A percentile compares a stretch with the other conserved stretches of the same genome.
These are phyloP conservation scores for Zaprionus capensis DNA, from an alignment of 1,140 invertebrate species.

Conservation along the genomic window DNA sequence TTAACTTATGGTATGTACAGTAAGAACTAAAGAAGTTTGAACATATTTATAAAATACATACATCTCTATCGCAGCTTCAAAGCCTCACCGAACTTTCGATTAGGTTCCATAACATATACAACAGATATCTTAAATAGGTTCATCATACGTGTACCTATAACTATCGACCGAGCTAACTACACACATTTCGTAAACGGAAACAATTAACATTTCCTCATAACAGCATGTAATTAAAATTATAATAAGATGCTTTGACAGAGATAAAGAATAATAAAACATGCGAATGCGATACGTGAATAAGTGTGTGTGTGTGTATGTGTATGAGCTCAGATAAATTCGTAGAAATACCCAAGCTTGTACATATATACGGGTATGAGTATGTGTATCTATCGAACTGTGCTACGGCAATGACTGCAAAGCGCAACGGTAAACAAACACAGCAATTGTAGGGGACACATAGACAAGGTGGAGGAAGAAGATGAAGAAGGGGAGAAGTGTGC, in stretches of 20 bases:
- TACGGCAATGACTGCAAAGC: slow-evolving; percentile 47
- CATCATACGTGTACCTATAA: slow-evolving; percentile 4
- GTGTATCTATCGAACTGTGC: slow-evolving; percentile 68
- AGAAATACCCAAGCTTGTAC: slow-evolving; percentile 34
- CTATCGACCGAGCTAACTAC: slow-evolving; percentile 22
- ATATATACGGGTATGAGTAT: slow-evolving; percentile 16
- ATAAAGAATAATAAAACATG: slow-evolving; percentile 71
- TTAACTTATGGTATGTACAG: too few relatives aligned
- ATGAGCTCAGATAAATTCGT: slow-evolving; percentile 56
- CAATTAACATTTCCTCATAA: slow-evolving; percentile 77
- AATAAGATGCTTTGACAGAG: slow-evolving; percentile 75
- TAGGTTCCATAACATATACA: neutral
- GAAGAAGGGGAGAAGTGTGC: neutral
- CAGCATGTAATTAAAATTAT: slow-evolving; percentile 81
- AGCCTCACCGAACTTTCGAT: neutral
- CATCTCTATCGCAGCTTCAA: neutral
- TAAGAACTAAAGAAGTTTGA: too few relatives aligned
- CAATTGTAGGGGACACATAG: slow-evolving; percentile 3
- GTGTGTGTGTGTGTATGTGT: slow-evolving; percentile 27
- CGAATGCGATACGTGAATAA: slow-evolving; percentile 55
- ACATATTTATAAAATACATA: neutral
- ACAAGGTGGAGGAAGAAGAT: neutral
- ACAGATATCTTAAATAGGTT: neutral
- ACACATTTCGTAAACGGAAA: slow-evolving; percentile 75
- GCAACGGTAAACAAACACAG: slow-evolving; percentile 40